Percentiles rank a stretch among this genome's conserved stretches.
phyloP scores from a whole-genome alignment of 2,888 invertebrate species.

The Mimas tiliae region DNA sequence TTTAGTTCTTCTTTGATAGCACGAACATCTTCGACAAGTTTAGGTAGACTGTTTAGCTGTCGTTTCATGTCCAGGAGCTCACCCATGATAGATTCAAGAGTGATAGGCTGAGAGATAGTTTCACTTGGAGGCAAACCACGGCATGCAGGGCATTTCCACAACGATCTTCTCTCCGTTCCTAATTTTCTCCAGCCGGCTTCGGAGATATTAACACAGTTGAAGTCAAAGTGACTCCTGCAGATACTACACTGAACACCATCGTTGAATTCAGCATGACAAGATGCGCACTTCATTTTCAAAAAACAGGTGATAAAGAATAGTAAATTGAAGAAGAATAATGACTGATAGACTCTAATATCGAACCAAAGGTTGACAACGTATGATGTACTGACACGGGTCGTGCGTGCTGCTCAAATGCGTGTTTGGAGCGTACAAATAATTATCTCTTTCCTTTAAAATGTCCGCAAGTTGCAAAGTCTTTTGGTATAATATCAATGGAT shows the following conservation, averaged over 20 bases:
- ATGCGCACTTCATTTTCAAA: constrained; percentile 1
- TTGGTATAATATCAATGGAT: no score
- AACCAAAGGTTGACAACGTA: no score
- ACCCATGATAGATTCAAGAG: constrained; percentile 12
- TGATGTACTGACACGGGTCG: no score
- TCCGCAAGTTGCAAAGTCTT: no score
- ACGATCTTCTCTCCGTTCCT: constrained; percentile 13
- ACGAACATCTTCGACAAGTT: constrained; percentile 17
- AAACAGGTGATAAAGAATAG: no score
- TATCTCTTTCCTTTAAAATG: background rate
- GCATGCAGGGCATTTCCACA: constrained; percentile 25
- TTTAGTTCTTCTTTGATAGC: constrained; percentile 14
- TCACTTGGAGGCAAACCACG: background rate
- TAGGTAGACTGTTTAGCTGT: background rate
- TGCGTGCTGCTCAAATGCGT: no score
- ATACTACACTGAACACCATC: constrained; percentile 19
- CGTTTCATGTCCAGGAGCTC: constrained; percentile 26
- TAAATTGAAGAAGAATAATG: no score
- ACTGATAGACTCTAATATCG: no score
- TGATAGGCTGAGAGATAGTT: background rate
- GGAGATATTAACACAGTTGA: constrained; percentile 15
- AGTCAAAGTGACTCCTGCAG: constrained; percentile 21
- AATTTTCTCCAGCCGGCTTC: constrained; percentile 28
- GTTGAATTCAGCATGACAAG: background rate
- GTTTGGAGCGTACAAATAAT: no score